Evolutionary conservation across 2,888 invertebrate species (phyloP).

Genomic region (Cosmopolites sordidus): DNA sequence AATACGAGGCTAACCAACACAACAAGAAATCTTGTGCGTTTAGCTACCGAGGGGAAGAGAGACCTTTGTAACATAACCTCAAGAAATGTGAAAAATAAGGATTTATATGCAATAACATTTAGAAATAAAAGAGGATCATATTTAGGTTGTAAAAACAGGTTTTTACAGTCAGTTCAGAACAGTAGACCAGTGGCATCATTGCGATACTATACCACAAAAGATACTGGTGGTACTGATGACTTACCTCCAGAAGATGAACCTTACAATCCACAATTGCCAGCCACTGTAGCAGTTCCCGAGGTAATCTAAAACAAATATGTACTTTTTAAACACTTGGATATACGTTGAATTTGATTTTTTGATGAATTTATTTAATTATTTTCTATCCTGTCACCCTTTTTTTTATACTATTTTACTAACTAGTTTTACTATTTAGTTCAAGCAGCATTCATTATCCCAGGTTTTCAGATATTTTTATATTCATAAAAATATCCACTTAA

Average conservation of each 20-base stretch:
- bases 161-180: not conserved
- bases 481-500: too few relatives aligned
- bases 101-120: slow-evolving; percentile 6
- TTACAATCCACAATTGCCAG: slow-evolving; percentile 63
- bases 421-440: too few relatives aligned
- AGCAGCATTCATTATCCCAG: too few relatives aligned
- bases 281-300: slow-evolving; percentile 91
- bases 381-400: too few relatives aligned
- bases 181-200: slow-evolving; percentile 13
- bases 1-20: slow-evolving; percentile 10
- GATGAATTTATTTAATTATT: too few relatives aligned
- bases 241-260: slow-evolving; percentile 41
- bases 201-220: slow-evolving; percentile 32
- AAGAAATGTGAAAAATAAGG: slow-evolving; percentile 4
- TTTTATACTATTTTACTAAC: too few relatives aligned
- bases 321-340: not conserved
- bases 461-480: too few relatives aligned
- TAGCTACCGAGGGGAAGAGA: slow-evolving; percentile 6
- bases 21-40: slow-evolving; percentile 14
- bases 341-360: too few relatives aligned
- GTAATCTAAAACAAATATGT: slow-evolving; percentile 6
- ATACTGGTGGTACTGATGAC: slow-evolving; percentile 35
- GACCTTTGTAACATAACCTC: slow-evolving; percentile 1
- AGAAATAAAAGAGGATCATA: not conserved
- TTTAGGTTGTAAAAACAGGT: slow-evolving; percentile 3